Percentiles rank a stretch among this genome's conserved stretches.
Evolutionary conservation across 2,113 vertebrate species (phyloP).

Genomic region (Gymnobelideus leadbeateri): DNA sequence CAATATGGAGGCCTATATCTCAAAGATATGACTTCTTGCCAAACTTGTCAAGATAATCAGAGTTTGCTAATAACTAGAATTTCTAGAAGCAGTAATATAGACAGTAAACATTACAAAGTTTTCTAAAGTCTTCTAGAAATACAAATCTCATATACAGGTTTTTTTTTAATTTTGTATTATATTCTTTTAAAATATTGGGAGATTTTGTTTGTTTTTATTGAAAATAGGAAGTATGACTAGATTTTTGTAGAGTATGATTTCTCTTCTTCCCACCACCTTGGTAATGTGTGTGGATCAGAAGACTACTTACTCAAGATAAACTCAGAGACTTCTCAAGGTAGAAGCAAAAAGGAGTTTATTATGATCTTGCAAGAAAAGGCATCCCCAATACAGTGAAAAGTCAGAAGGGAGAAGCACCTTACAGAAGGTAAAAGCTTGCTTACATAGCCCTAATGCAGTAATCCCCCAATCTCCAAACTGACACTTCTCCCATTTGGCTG

Average conservation of each 20-base stretch:
- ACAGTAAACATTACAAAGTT: not conserved
- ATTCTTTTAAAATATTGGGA: not conserved
- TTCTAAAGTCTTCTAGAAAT: not conserved
- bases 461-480: too few species aligned
- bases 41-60: conserved; percentile 8
- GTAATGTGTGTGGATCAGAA: too few species aligned
- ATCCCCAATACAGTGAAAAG: too few species aligned
- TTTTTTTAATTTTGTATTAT: not conserved
- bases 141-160: not conserved
- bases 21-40: not conserved
- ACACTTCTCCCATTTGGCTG: too few species aligned
- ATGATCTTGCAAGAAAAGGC: too few species aligned
- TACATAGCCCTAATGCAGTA: too few species aligned
- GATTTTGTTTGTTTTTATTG: not conserved
- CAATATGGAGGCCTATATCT: not conserved
- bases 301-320: too few species aligned
- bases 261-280: too few species aligned
- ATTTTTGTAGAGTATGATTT: not conserved
- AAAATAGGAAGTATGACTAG: not conserved
- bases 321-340: too few species aligned
- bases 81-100: not conserved
- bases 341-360: too few species aligned
- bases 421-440: too few species aligned
- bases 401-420: too few species aligned
- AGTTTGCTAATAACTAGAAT: not conserved